Percentiles rank a stretch among this genome's conserved stretches.
phyloP scores from a whole-genome alignment of 1,140 invertebrate genomes.

The Eriosoma lanigerum region DNA sequence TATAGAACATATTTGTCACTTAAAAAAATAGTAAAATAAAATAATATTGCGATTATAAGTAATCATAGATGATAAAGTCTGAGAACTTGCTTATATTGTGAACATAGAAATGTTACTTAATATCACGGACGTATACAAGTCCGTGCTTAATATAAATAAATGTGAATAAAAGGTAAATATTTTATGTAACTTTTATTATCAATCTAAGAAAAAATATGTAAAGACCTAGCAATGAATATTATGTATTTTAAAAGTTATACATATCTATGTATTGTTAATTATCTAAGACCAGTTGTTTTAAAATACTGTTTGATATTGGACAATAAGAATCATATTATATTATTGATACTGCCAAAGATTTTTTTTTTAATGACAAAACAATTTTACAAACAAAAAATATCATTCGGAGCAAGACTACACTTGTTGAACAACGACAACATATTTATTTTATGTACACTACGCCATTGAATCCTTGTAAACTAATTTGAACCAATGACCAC shows the following conservation, averaged over 20 bases:
- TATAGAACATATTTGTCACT: too few relatives aligned
- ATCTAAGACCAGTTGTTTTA: neutral
- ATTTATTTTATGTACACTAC: constrained; percentile 12
- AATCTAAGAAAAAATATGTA: neutral
- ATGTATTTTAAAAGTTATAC: neutral
- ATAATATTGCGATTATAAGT: too few relatives aligned
- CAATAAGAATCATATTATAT: constrained; percentile 13
- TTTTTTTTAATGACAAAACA: constrained; percentile 42
- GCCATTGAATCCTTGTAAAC: constrained; percentile 53
- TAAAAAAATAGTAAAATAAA: too few relatives aligned
- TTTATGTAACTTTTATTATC: neutral
- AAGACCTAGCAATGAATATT: neutral
- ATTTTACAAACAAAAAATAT: constrained; percentile 40
- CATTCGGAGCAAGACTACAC: constrained; percentile 37
- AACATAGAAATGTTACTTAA: too few relatives aligned
- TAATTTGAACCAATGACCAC: constrained; percentile 95
- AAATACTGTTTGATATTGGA: neutral
- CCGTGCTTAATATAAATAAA: too few relatives aligned
- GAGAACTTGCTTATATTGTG: too few relatives aligned
- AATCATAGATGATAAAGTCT: too few relatives aligned
- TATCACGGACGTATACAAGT: too few relatives aligned
- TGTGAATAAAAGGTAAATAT: neutral
- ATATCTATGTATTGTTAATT: constrained; percentile 13
- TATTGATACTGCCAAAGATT: constrained; percentile 29
- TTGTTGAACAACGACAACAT: constrained; percentile 30